phyloP scores from a whole-genome alignment of 2,797 vertebrate genomes.

The Aselliscus stoliczkanus region DNA sequence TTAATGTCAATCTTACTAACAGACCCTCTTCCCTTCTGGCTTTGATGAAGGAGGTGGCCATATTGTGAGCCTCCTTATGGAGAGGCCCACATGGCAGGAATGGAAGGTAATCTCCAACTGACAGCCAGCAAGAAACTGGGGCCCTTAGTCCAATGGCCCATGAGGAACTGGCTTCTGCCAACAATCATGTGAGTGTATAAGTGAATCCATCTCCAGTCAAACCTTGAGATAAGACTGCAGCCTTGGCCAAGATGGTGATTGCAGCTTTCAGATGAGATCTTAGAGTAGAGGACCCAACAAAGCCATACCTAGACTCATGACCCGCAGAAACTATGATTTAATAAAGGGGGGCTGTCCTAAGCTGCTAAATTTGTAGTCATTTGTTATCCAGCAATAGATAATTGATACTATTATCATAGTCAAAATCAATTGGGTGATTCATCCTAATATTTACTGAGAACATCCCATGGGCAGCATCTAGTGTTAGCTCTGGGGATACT shows the following conservation, averaged over 20 bases:
- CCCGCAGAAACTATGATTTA: background rate
- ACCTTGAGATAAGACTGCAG: background rate
- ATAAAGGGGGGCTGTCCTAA: background rate
- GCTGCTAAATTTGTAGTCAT: background rate
- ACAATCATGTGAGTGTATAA: background rate
- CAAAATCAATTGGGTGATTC: background rate
- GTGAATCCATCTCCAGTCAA: background rate
- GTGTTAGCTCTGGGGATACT: background rate
- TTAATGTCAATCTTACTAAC: background rate
- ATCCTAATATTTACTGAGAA: background rate
- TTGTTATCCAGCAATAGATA: background rate
- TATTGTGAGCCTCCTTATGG: rapidly evolving
- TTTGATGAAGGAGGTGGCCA: background rate
- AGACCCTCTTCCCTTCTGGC: background rate
- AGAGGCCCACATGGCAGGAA: background rate
- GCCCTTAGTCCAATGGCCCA: background rate
- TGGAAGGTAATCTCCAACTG: background rate
- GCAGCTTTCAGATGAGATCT: background rate
- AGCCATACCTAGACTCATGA: background rate
- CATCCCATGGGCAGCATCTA: background rate
- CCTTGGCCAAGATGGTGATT: background rate
- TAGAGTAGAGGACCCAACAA: background rate
- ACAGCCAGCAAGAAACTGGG: background rate
- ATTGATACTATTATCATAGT: background rate
- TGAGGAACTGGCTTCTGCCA: background rate